These are phyloP conservation scores for Rhagophthalmus giganteus DNA, from an alignment of 2,888 invertebrate genomes.

Conservation along the genomic window DNA sequence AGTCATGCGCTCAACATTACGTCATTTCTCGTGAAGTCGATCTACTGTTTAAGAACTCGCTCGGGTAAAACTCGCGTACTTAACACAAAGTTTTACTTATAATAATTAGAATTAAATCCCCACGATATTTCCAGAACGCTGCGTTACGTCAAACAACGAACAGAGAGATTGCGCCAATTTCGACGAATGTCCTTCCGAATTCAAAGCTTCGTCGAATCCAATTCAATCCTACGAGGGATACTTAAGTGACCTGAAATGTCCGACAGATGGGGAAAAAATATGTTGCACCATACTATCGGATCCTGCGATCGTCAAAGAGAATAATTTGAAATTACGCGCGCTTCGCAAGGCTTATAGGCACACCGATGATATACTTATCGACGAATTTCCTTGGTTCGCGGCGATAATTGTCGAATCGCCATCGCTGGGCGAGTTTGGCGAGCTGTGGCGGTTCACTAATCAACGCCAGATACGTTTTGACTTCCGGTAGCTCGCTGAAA, in stretches of 20 bases:
- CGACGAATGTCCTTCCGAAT: background rate
- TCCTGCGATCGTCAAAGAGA: background rate
- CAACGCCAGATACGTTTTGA: background rate
- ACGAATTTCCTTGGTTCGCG: background rate
- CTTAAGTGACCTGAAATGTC: too few species aligned
- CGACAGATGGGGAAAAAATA: background rate
- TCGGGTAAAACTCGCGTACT: too few species aligned
- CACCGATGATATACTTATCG: background rate
- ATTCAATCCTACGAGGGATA: too few species aligned
- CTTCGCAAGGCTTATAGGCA: background rate
- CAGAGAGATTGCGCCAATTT: background rate
- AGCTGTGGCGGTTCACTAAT: background rate
- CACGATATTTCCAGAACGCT: too few species aligned
- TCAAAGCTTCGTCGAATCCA: background rate
- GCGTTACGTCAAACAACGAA: background rate
- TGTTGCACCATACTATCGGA: background rate
- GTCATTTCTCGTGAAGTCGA: too few species aligned
- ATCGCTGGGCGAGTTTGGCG: too few species aligned
- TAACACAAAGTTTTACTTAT: too few species aligned
- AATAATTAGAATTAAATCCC: too few species aligned
- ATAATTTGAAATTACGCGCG: background rate
- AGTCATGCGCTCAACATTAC: too few species aligned
- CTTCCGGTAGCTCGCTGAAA: background rate
- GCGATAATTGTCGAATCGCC: too few species aligned
- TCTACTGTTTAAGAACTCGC: too few species aligned